Base-by-base conservation (phyloP, 2,797 vertebrate genomes). In the Tympanoctomys barrerae region DNA sequence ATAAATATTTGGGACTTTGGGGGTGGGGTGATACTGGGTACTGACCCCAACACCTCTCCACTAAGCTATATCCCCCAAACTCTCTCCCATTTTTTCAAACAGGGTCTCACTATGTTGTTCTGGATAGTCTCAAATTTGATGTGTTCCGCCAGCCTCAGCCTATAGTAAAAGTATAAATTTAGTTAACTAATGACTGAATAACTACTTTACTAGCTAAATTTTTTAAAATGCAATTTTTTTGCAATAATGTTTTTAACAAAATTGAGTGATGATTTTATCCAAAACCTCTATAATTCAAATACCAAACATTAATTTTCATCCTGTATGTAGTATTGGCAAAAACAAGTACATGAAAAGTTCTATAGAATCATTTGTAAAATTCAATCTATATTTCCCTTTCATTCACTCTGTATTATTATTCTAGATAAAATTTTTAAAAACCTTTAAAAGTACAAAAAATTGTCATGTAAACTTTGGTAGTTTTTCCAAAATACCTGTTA, bases 321-420 rank as follows among this genome's bases (percentile, higher is more conserved):
- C 42, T 73, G 22, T 83, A 82, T 9, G 22, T 28, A 80, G 8
- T 54, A 61, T 54, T 61, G 19, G 52, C 10, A 88, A 83, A 88
- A 70, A 83, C 77, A 49, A 81, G 71, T 54, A 79, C 62, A 39
- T 39, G 70, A 73, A 94, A 73, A 80, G 26, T 61, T 82, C 33
- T 82, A 89, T n/a, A 81, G 46, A 93, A 80, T 57, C 71, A 75
- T 90, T 57, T 85, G 36, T 31, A 92, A 88, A 80, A 84, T 71
- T 93, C 36, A 57, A 46, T 68, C 33, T 68, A 28, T 81, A 78
- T 68, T 93, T 95, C n/a, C 28, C 28, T 68, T 68, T 75, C 70
- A 73, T 61, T 75, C 70, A 73, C 36, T 39, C 70, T 39, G 19
- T 73, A 39, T 73, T 73, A 73, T 73, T 39, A 73, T 73, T 73